Percentiles rank a stretch among this genome's conserved stretches.
Conservation (phyloP, 1,140 invertebrate genomes). For the Eciton burchellii region DNA sequence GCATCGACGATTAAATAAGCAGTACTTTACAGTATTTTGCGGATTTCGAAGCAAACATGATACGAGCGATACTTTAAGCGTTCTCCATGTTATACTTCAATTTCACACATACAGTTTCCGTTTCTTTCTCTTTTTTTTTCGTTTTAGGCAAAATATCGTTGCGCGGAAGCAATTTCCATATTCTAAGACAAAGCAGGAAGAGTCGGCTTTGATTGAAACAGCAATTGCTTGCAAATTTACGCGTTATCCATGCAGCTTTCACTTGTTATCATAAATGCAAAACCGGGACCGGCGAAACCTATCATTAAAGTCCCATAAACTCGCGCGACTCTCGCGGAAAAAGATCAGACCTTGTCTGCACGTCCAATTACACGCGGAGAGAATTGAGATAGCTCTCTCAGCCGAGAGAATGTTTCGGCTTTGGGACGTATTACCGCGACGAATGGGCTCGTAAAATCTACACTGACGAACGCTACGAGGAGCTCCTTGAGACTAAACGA, state of each 20-base stretch:
- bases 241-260: constrained; percentile 21
- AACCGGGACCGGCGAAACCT: constrained; percentile 38
- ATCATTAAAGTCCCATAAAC: constrained; percentile 69
- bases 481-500: constrained; percentile 1
- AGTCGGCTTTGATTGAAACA: background rate
- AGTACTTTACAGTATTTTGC: no score
- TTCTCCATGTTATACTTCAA: no score
- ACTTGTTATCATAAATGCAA: constrained; percentile 65
- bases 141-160: background rate
- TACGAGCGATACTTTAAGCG: no score
- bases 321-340: constrained; percentile 46
- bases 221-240: constrained; percentile 31
- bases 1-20: no score
- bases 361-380: constrained; percentile 48
- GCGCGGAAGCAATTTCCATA: background rate
- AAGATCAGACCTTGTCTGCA: constrained; percentile 52
- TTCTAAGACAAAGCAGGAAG: background rate
- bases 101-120: no score
- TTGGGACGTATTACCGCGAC: constrained; percentile 20
- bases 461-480: constrained; percentile 19
- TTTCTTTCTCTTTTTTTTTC: background rate
- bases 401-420: constrained; percentile 12
- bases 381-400: constrained; percentile 22
- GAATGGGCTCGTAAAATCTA: constrained; percentile 44
- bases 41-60: no score